Evolutionary conservation across 2,888 invertebrate genomes (phyloP).

Genomic region (Sepioteuthis lessoniana): DNA sequence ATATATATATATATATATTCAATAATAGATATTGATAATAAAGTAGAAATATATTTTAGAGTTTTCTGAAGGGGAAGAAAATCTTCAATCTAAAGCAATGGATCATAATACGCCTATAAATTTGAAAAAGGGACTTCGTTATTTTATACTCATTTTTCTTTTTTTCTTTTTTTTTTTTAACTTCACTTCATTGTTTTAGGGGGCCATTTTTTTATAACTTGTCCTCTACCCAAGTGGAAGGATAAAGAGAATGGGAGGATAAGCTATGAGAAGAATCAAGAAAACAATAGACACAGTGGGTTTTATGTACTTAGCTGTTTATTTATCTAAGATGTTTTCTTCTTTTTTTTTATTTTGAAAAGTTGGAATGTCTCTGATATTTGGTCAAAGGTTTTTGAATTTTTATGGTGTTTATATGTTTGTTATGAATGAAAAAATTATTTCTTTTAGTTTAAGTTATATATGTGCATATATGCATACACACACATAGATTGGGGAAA

Average conservation of each 20-base stretch:
- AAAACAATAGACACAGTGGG: background rate
- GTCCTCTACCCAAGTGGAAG: constrained; percentile 21
- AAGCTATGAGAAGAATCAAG: background rate
- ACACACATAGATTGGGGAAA: too few species aligned
- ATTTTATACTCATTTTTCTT: background rate
- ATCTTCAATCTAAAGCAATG: background rate
- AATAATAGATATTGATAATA: background rate
- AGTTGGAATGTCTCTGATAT: background rate
- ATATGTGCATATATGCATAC: background rate
- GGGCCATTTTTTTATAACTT: background rate
- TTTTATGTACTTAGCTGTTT: background rate
- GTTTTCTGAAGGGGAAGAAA: constrained; percentile 4
- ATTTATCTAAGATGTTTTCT: background rate
- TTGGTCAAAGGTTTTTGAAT: background rate
- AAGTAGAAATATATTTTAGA: background rate
- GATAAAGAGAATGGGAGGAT: background rate
- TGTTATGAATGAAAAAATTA: background rate
- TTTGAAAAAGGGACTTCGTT: constrained; percentile 33
- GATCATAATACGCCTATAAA: background rate
- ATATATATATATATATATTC: too few species aligned
- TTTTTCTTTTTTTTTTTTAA: background rate
- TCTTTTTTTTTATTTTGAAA: background rate
- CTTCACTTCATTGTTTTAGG: background rate
- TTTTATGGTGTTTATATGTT: background rate
- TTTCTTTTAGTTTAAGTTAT: background rate